phyloP scores from a whole-genome alignment of 2,797 vertebrate species.

The Centropyge bicolor region DNA sequence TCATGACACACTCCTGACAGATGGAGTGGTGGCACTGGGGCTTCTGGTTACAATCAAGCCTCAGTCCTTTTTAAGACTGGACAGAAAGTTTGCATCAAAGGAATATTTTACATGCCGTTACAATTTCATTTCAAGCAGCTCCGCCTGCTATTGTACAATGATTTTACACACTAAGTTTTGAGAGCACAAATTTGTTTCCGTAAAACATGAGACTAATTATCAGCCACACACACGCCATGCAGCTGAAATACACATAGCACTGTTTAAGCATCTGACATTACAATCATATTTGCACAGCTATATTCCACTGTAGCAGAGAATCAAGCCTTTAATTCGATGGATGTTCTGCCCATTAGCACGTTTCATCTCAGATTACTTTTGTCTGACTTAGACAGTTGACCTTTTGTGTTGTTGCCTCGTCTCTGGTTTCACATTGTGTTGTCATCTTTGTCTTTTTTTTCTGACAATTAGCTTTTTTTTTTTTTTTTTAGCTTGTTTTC shows the following conservation, averaged over 20 bases:
- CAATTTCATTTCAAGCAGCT: too few relatives aligned
- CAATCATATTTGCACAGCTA: neutral
- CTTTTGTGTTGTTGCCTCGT: slow-evolving; percentile 17
- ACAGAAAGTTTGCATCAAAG: neutral
- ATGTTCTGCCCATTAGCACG: slow-evolving; percentile 14
- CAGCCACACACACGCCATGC: neutral
- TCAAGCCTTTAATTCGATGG: slow-evolving; percentile 5
- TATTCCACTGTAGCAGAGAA: neutral
- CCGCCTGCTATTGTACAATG: too few relatives aligned
- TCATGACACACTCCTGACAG: slow-evolving; percentile 39
- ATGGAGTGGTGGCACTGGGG: neutral
- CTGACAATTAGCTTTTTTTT: neutral
- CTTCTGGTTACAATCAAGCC: slow-evolving; percentile 18
- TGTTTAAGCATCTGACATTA: neutral
- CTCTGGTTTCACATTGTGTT: slow-evolving; percentile 47
- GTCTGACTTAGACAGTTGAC: slow-evolving; percentile 41
- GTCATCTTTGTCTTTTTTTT: slow-evolving; percentile 1
- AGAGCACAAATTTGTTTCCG: neutral
- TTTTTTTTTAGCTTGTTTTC: neutral
- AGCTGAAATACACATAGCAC: neutral
- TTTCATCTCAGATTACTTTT: slow-evolving; percentile 50
- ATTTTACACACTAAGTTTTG: too few relatives aligned
- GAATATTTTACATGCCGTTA: neutral
- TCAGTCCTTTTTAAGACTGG: neutral
- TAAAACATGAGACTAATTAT: neutral